Evolutionary conservation across 2,888 invertebrate species (phyloP).

Genomic region (Tanypteryx hageni): DNA sequence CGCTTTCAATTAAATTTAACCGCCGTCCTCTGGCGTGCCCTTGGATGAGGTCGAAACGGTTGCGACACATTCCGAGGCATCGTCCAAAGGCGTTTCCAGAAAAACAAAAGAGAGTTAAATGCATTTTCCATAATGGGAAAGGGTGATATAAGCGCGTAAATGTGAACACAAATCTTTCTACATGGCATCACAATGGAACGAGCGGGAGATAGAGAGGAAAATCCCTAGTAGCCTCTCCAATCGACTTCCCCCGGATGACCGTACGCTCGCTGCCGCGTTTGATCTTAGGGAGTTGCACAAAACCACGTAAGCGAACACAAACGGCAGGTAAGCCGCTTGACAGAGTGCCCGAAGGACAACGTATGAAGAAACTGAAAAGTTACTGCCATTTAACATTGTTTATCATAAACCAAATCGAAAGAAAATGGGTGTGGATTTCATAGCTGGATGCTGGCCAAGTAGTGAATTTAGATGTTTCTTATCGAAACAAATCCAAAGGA

Average conservation of each 20-base stretch:
- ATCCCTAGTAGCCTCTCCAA: not conserved
- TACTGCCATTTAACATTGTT: not conserved
- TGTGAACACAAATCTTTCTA: not conserved
- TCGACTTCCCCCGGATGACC: not conserved
- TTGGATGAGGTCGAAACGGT: conserved; percentile 1
- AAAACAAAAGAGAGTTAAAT: not conserved
- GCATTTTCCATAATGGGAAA: not conserved
- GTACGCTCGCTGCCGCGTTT: conserved; percentile 4
- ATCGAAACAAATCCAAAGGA: too few species aligned
- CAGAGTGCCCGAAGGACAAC: conserved; percentile 24
- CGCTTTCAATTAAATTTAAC: not conserved
- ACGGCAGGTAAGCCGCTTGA: not conserved
- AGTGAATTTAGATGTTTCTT: too few species aligned
- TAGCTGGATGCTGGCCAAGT: too few species aligned
- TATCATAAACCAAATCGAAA: not conserved
- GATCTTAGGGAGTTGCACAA: not conserved
- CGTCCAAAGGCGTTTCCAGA: not conserved
- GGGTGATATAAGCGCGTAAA: not conserved
- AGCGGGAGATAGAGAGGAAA: not conserved
- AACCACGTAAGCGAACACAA: not conserved
- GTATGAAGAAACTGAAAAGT: not conserved
- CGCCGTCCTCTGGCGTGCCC: not conserved
- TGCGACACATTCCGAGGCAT: not conserved
- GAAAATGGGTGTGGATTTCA: too few species aligned
- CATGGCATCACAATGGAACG: not conserved